Evolutionary conservation across 2,113 vertebrate genomes (phyloP), one percentile per base, ranked within the genome.

Genomic region (Struthio camelus): DNA sequence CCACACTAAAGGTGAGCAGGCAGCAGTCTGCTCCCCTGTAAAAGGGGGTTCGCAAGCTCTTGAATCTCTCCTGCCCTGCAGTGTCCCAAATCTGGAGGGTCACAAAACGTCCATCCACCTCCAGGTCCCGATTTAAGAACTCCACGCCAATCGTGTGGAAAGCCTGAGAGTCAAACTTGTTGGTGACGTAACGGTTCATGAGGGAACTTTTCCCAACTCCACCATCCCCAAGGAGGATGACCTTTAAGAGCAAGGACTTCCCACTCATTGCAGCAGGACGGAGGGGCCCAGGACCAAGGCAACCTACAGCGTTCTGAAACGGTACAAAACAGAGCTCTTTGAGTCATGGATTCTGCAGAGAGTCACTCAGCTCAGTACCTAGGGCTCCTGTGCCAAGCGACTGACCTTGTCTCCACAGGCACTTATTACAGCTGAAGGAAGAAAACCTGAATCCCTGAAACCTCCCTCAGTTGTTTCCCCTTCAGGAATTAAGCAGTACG

Each of bases 81-180:
- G 99, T 99, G 98, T 99, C 99, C 99, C 99, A 99, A 50, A 99
- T 99, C 98, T 99, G 99, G 44, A 99, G 98, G 28, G 99, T 99
- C 86, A 99, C 99, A 79, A 99, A 98, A 46, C 99, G 98, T 61
- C 99, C 99, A 17, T 99, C 99, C 94, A 99, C 99, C 96, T 99
- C 99, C 96, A 99, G 97, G 98, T 99, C 99, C 30, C 99, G 98
- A 98, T 99, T 99, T 61, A 99, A 97, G 98, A 99, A 99, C 97
- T 99, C 99, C 81, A 99, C 99, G 7, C 99, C 99, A 5, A 99
- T 99, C 2, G 99, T 99, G 97, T 99, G 99, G 97, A 99, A 99
- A 18, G 99, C 99, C 97, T 99, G 99, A 0, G 99, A 99, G 98
- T 99, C 99, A 53, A 99, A 99, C 85, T 99, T 99, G 98, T 99